Percentiles rank a stretch among this genome's conserved stretches.
These are phyloP conservation scores for Takifugu bimaculatus DNA, from an alignment of 2,113 vertebrate genomes.

Conservation along the genomic window DNA sequence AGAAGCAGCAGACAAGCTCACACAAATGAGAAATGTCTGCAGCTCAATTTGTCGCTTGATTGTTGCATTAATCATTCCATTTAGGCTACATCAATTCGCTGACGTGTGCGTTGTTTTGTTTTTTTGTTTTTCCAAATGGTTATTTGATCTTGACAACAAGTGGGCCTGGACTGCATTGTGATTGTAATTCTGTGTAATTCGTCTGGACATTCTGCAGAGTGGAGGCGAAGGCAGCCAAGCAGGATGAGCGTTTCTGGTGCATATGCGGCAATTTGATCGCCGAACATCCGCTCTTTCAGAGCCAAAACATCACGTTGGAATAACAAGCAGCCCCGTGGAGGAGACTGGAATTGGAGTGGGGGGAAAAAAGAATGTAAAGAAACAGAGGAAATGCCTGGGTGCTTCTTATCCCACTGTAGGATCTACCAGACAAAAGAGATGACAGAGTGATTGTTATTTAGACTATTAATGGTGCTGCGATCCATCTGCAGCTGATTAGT, in stretches of 20 bases:
- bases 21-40: constrained; percentile 35
- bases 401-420: not conserved
- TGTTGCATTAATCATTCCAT: constrained; percentile 46
- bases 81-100: constrained; percentile 28
- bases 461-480: too few relatives aligned
- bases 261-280: constrained; percentile 21
- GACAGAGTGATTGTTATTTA: too few relatives aligned
- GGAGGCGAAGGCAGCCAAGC: constrained; percentile 9
- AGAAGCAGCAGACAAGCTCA: constrained; percentile 7
- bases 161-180: constrained; percentile 15
- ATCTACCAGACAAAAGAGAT: too few relatives aligned
- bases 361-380: not conserved
- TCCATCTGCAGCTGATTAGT: too few relatives aligned
- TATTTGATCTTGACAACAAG: constrained; percentile 31
- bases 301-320: constrained; percentile 5
- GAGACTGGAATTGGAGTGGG: constrained; percentile 19
- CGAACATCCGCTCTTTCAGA: constrained; percentile 22
- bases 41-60: constrained; percentile 30
- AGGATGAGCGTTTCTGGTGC: constrained; percentile 14
- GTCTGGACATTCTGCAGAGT: constrained; percentile 14
- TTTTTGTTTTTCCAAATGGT: constrained; percentile 11
- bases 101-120: constrained; percentile 26
- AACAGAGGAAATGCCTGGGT: not conserved
- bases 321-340: not conserved
- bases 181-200: constrained; percentile 21